Base-by-base conservation (phyloP, 30 jellyfish, hydroid and myxozoan species). In the Sanderia malayensis region DNA sequence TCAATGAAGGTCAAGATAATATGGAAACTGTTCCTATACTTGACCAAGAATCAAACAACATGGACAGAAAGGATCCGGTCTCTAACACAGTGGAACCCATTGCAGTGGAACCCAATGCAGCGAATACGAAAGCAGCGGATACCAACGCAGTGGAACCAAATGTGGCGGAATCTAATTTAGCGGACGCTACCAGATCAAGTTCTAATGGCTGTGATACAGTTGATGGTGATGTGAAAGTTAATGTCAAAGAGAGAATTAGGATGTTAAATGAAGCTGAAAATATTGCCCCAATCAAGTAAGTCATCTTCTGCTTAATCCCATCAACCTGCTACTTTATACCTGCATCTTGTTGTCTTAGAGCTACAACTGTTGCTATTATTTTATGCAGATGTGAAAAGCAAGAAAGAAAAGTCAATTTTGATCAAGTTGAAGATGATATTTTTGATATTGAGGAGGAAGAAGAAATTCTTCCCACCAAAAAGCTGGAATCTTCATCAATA, bases 391-490 rank as follows among this genome's bases (percentile, higher is more conserved):
- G n/a, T n/a, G n/a, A n/a, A n/a, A n/a, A n/a, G n/a, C n/a, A n/a
- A n/a, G n/a, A n/a, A n/a, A n/a, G n/a, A n/a, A n/a, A n/a, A n/a
- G n/a, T n/a, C n/a, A n/a, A n/a, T n/a, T n/a, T n/a, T 37, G 52
- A 13, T 6, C 52, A 37, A 37, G 13, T 37, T 37, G 52, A 37
- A 37, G 13, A 37, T 37, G 52, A 37, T 37, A 37, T 37, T 4
- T 37, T 37, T 6, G 52, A 37, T 6, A 37, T 80, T 44, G 88
- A 77, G 33, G 81, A 63, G 25, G 92, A 80, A 46, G 58, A 25
- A n/a, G 92, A 80, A 46, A 25, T 53, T 4, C 31, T 21, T 2
- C 92, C 92, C 1, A 46, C 84, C 2, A 65, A 68, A 44, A 32
- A 75, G 29, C 65, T 80, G 19, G 23, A 26, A 29, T 21, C 84